Evolutionary conservation across 2,113 vertebrate genomes (phyloP), one percentile per base, ranked within the genome.

Genomic region (Psittacara wagleri): DNA sequence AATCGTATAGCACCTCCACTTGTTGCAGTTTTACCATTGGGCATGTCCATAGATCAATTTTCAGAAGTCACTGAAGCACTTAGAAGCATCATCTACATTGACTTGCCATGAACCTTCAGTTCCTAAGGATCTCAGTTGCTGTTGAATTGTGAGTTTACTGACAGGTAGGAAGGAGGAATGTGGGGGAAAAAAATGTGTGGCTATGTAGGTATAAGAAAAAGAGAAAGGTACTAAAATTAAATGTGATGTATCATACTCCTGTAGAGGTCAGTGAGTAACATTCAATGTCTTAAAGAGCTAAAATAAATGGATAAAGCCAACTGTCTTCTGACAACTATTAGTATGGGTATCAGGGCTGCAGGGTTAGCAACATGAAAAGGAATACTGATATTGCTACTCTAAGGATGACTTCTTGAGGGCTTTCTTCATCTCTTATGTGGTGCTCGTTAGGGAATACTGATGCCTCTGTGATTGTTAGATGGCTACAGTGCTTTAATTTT

Each of bases 31-130:
- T 55, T 64, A 27, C 23, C 11, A 2, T 8, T 35, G 25, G 33
- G 10, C 39, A 28, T 66, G 29, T 39, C 35, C 2, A 2, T 17
- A 64, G 43, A 69, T 8, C 0, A 0, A 20, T 86, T 55, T 39
- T 51, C 57, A n/a, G n/a, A 49, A 75, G 24, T 80, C 35, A 35
- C 33, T 69, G 72, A 39, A 72, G 35, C 39, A 18, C 28, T 90
- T 66, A 5, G 8, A 43, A 33, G 13, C 22, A 37, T 87, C 16
- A 17, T 43, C 41, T 82, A 2, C 14, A 2, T 6, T 29, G 52
- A n/a, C 29, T 76, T 83, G 52, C 27, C 27, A 3, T 0, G 20
- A 83, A 41, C 29, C 39, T 62, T 66, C 52, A 14, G 52, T 61
- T 90, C 72, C 23, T n/a, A 6, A 55, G 33, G 17, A 22, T 83